Conservation (phyloP, 2,113 vertebrate species). For the Ibidorhyncha struthersii region DNA sequence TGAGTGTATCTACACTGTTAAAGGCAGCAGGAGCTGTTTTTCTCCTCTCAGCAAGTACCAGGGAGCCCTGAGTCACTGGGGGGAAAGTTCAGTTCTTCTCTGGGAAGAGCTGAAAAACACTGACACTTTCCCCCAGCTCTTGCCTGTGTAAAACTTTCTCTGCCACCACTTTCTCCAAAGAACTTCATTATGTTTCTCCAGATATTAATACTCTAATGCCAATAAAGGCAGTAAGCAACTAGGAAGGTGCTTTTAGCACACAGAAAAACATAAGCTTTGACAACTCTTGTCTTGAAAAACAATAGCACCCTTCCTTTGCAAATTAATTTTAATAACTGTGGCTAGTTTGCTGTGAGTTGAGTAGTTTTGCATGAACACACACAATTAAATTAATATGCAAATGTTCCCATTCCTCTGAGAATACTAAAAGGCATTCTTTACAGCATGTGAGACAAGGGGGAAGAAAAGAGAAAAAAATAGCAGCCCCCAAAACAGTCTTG, state of each 20-base stretch:
- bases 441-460: constrained; percentile 30
- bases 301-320: constrained; percentile 50
- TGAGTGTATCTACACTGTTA: not conserved
- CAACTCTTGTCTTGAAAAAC: constrained; percentile 45
- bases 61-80: not conserved
- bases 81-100: not conserved
- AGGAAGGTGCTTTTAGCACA: not conserved
- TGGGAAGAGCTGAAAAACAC: not conserved
- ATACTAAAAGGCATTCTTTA: constrained; percentile 63
- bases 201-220: not conserved
- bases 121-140: not conserved
- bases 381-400: constrained; percentile 83
- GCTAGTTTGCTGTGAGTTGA: constrained; percentile 72
- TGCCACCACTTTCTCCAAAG: not conserved
- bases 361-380: constrained; percentile 78
- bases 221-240: not conserved
- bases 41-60: not conserved
- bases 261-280: constrained; percentile 20
- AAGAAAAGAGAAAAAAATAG: not conserved
- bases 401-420: constrained; percentile 65
- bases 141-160: not conserved
- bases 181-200: not conserved
- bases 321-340: constrained; percentile 78
- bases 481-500: constrained; percentile 14
- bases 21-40: not conserved